Base-by-base conservation (phyloP, 2,888 invertebrate genomes). In the Odontothrips loti region DNA sequence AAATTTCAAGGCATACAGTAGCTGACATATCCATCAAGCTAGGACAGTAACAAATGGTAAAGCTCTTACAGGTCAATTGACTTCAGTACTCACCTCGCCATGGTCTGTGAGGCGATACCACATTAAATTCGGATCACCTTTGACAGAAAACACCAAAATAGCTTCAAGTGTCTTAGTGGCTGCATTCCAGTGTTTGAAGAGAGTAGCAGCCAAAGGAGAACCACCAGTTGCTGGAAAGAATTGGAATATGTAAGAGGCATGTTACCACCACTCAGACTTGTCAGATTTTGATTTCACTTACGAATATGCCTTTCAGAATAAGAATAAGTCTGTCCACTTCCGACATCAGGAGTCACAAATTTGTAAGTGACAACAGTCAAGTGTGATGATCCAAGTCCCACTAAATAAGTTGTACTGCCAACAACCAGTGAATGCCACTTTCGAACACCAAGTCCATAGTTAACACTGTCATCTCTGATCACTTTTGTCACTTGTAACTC, bases 161-260 rank as follows among this genome's bases (percentile, higher is more conserved):
- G 27, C 68, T 11, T 75, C 68, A 23, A 75, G 23, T 0, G 68
- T 27, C 68, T 75, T 75, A 27, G 23, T 27, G 12, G 27, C 27
- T 23, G 68, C 68, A 75, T 75, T 75, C 68, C 68, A 75, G 27
- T 75, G 68, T 27, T 75, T 75, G 12, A 75, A 75, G 27, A 75
- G 23, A 75, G 23, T 27, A 27, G 68, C 68, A 75, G 68, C 68
- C 68, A 75, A 75, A 27, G 68, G 68, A 20, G 58, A 20, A 20
- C 58, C 58, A 20, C 58, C 20, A 58, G 27, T 23, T 9, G 27
- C 68, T 75, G 9, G 23, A 27, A 12, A 75, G 23, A 27, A 75
- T 27, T 75, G 68, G 17, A 17, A 15, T 15, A 58, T 6, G 58
- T 23, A 27, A 27, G 27, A 27, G 27, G 20, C 20, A 58, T 17